Conservation (phyloP, 2,888 invertebrate species). For the Gari tellinella region DNA sequence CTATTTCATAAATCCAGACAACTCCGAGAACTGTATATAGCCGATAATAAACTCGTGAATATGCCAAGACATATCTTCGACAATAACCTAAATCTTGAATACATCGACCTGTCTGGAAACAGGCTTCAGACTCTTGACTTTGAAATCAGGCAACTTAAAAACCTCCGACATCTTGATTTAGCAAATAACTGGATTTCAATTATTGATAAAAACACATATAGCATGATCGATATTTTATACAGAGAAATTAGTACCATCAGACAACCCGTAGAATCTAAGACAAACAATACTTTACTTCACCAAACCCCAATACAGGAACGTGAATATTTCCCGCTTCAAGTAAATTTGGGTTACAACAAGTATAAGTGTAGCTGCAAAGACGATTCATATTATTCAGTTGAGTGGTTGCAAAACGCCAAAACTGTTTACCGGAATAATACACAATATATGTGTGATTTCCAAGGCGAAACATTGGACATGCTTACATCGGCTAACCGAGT, state of each 20-base stretch:
- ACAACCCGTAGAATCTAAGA: too few relatives aligned
- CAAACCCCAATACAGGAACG: too few relatives aligned
- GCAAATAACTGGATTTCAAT: conserved; percentile 1
- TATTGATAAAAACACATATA: not conserved
- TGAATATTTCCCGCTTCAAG: not conserved
- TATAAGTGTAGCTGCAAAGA: conserved; percentile 14
- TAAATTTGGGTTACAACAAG: conserved; percentile 4
- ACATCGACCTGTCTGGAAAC: conserved; percentile 14
- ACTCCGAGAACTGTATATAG: conserved; percentile 2
- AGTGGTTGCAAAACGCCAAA: conserved; percentile 9
- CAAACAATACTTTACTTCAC: too few relatives aligned
- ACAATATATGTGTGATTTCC: conserved; percentile 4
- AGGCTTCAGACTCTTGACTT: conserved; percentile 1
- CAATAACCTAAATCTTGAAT: conserved; percentile 1
- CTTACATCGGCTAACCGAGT: not conserved
- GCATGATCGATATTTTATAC: not conserved
- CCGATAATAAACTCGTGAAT: conserved; percentile 7
- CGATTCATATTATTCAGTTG: not conserved
- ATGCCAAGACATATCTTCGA: conserved; percentile 10
- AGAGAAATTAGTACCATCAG: too few relatives aligned
- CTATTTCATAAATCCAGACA: not conserved
- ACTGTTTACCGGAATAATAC: not conserved
- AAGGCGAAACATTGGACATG: not conserved
- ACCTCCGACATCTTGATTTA: conserved; percentile 10
- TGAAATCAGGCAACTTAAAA: conserved; percentile 6